Evolutionary conservation across 2,888 invertebrate species (phyloP).

Genomic region (Drosophila anceps): DNA sequence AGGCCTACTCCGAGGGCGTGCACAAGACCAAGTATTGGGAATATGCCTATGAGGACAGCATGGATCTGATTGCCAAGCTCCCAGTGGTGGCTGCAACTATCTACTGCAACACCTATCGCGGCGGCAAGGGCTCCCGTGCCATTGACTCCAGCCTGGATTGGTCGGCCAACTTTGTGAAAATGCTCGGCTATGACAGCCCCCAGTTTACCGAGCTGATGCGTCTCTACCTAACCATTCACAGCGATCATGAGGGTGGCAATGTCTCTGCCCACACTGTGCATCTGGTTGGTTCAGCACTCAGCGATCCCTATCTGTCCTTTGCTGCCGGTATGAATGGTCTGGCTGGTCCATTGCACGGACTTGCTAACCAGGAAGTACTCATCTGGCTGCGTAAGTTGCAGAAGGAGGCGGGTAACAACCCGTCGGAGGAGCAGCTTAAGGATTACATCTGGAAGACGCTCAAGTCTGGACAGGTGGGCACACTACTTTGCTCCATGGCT

Average conservation of each 20-base stretch:
- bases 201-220: conserved; percentile 93
- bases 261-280: conserved; percentile 96
- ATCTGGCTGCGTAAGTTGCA: conserved; percentile 97
- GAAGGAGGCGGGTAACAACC: conserved; percentile 93
- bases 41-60: conserved; percentile 91
- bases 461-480: conserved; percentile 89
- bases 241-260: conserved; percentile 96
- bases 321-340: conserved; percentile 94
- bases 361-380: conserved; percentile 97
- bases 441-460: conserved; percentile 99
- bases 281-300: conserved; percentile 93
- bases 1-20: conserved; percentile 89
- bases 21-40: conserved; percentile 93
- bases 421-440: conserved; percentile 95
- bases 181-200: conserved; percentile 91
- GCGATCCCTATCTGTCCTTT: conserved; percentile 94
- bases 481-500: too few relatives aligned
- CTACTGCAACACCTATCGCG: conserved; percentile 91
- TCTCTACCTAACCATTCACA: conserved; percentile 93
- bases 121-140: conserved; percentile 89
- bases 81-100: conserved; percentile 95
- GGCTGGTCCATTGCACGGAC: conserved; percentile 95
- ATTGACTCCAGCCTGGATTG: conserved; percentile 93
- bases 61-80: conserved; percentile 95
- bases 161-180: conserved; percentile 92